Evolutionary conservation across 2,888 invertebrate species (phyloP), one percentile per base, ranked within the genome.

Genomic region (Anodontia alba): DNA sequence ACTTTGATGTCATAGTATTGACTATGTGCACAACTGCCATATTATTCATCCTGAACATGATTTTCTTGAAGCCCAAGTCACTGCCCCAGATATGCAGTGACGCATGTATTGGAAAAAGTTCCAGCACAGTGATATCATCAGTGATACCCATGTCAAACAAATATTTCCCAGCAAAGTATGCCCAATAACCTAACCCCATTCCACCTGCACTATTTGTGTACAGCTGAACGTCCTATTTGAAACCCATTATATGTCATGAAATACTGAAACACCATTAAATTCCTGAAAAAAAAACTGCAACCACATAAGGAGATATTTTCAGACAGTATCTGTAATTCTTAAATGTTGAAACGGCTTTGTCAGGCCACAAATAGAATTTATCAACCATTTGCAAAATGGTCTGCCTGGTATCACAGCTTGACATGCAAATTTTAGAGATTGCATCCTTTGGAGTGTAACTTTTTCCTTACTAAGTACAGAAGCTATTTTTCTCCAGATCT

Each of bases 341-440:
- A 78, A 46, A n/a, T 66, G 74, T 29, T 80, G 80, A 51, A 26
- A 66, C 8, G 80, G 72, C 20, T 42, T 57, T 1, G 62, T 15
- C 3, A 20, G 5, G n/a, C 10, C n/a, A 3, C 3, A 20, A 15
- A 17, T 46, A 15, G 46, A 8, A 20, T 46, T 46, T 20, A 46
- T 46, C 8, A 46, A 17, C 15, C 46, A 3, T 12, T 20, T 12
- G 3, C 15, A 20, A 20, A 46, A 46, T 3, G 46, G 46, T 3
- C 46, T 12, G 5, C 15, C 46, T 12, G 46, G 46, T 3, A 46
- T 2, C 2, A 46, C 17, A 15, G n/a, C 20, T 20, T 17, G 15
- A 2, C 17, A 20, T 20, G 46, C 46, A 46, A 46, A 46, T 2
- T 46, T 46, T 17, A 46, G 46, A 20, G 17, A 20, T 3, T 17